Base-by-base conservation (phyloP, 2,888 invertebrate genomes). In the Trisateles emortualis region DNA sequence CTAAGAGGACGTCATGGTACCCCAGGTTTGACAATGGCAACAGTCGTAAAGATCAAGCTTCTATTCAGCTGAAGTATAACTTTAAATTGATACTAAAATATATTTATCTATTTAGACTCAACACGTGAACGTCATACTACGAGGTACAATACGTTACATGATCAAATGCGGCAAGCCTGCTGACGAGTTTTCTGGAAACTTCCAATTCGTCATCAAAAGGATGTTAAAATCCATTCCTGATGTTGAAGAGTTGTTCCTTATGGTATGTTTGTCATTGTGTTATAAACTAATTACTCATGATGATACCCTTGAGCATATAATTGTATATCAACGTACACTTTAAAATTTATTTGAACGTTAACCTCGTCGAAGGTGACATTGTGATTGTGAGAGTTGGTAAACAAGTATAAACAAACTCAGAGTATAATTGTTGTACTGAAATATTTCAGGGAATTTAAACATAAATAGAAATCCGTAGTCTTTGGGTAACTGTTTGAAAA, bases 141-240 rank as follows among this genome's bases (percentile, higher is more conserved):
- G 96, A 19, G 97, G 98, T 68, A 95, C 99, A 14, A 96, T 98
- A 57, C 95, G 95, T n/a, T 97, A 97, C 78, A 94, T 99, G 93
- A 94, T 95, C 19, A 95, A 96, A 40, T 88, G 90, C 65, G 95
- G 96, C 55, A 94, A 96, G 73, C 94, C 95, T 0, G 96, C 95
- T 68, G 98, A 98, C 81, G 95, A 96, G 55, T 96, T 95, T 85
- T 96, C 97, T 72, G 92, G 94, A 0, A 96, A 97, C 78, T 92
- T 99, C 55, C 96, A 97, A 69, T 93, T 94, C 42, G 95, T 97
- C 46, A 86, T 97, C 35, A 95, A 96, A 68, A 95, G 96, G 81
- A 95, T 98, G 74, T 94, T 98, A 13, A 93, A 94, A 19, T 94
- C 96, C 68, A 95, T 96, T 39, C 95, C 95, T 44, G 97, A 97